These are phyloP conservation scores for Eptesicus fuscus DNA, from an alignment of 2,113 vertebrate species.

Conservation along the genomic window DNA sequence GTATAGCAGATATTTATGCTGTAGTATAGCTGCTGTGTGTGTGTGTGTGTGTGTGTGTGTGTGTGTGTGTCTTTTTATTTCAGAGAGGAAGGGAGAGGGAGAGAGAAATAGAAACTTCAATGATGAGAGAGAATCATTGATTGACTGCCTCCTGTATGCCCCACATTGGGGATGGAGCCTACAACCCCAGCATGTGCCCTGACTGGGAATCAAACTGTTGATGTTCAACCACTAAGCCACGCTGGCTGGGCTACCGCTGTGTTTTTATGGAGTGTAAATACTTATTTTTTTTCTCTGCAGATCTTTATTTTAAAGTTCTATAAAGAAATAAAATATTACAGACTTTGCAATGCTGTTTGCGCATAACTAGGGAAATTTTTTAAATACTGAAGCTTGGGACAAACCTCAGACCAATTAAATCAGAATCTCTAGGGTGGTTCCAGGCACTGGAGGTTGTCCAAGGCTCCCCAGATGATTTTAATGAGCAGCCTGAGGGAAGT, in stretches of 20 bases:
- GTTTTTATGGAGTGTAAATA: conserved; percentile 13
- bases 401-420: conserved; percentile 35
- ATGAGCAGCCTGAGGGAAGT: not conserved
- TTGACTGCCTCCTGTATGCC: too few relatives aligned
- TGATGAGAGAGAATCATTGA: too few relatives aligned
- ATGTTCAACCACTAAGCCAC: too few relatives aligned
- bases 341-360: not conserved
- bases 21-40: not conserved
- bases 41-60: too few relatives aligned
- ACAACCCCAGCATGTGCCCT: too few relatives aligned
- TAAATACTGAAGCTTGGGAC: not conserved
- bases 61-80: too few relatives aligned
- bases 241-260: not conserved
- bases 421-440: not conserved
- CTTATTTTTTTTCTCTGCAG: not conserved
- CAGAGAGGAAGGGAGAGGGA: too few relatives aligned
- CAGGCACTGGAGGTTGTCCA: not conserved
- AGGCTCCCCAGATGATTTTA: not conserved
- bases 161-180: too few relatives aligned
- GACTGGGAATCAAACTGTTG: too few relatives aligned
- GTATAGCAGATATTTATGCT: not conserved
- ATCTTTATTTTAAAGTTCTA: not conserved
- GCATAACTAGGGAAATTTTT: not conserved
- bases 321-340: conserved; percentile 17
- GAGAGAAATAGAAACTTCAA: too few relatives aligned